Conservation (phyloP, 2,797 vertebrate genomes). For the Moxostoma hubbsi region DNA sequence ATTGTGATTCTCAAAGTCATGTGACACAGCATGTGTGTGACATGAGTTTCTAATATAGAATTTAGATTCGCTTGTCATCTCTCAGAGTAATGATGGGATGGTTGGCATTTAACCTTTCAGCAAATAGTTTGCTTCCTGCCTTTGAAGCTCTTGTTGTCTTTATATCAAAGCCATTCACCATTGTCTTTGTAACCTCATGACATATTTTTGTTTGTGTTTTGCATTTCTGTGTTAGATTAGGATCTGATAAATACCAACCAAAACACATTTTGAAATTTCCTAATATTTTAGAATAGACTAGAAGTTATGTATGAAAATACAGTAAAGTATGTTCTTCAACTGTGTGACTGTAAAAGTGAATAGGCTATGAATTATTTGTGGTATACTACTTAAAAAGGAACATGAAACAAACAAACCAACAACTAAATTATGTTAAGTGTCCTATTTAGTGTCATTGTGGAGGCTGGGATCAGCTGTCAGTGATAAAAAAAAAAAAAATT, state of each 20-base stretch:
- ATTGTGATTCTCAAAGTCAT: conserved; percentile 18
- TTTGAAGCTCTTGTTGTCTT: conserved; percentile 31
- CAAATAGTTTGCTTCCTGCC: conserved; percentile 45
- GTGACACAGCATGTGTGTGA: conserved; percentile 35
- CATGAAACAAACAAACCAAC: background rate
- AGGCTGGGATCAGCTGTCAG: no score
- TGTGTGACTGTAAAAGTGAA: no score
- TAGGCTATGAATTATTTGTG: no score
- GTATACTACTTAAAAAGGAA: background rate
- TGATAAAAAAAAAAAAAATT: no score
- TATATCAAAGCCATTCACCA: conserved; percentile 37
- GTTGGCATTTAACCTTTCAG: conserved; percentile 43
- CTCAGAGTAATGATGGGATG: conserved; percentile 32
- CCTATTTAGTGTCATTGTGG: no score
- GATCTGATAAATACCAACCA: no score
- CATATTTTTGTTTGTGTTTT: background rate
- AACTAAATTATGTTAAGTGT: no score
- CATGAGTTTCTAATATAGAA: conserved; percentile 54
- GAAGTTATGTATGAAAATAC: no score
- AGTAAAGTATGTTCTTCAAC: no score
- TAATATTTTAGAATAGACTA: no score
- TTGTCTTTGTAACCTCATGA: background rate
- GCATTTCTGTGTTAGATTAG: background rate
- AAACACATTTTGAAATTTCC: no score
- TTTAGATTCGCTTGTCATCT: conserved; percentile 36